Evolutionary conservation across 1,140 invertebrate species (phyloP), one percentile per base, ranked within the genome.

Genomic region (Brachionus sp.): DNA sequence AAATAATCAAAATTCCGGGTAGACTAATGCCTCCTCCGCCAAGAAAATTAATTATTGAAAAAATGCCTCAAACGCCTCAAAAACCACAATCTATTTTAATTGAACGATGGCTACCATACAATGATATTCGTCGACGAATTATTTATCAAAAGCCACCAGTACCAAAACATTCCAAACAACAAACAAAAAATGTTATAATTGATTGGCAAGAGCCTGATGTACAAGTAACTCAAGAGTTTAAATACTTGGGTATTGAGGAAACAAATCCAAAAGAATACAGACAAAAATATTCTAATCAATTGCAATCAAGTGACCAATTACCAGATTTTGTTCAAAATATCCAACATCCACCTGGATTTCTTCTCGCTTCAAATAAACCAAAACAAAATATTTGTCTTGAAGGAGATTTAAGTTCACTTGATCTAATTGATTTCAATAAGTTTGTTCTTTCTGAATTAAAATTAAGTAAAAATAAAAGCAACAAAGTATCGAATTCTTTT

Each of bases 181-280:
- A 80, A 19, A 50, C 77, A 57, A 57, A 66, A 16, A 80, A 80
- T 66, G 19, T 80, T 3, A 29, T 80, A 9, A 42, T 80, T 13
- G 23, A 80, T 10, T 80, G 77, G 77, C 46, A 80, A 42, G 57
- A 57, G 23, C 77, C 77, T 19, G 77, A 80, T 12, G 77, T 80
- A 12, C 46, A 80, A 16, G 29, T 80, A 19, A 37, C 19, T 57
- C 50, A 62, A 29, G 77, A 37, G 9, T 50, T 42, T 13, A 80
- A 62, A 80, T 33, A 42, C 25, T 42, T 80, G 25, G 77, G 77
- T 12, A 80, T 62, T 12, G 46, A 39, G 19, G 46, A 80, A 57
- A 33, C 77, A 29, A 44, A 80, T 62, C 77, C 77, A 35, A 44
- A 9, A 4, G 77, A 37, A 19, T 80, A 80, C n/a, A 70, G n/a